Base-by-base conservation (phyloP, 2,113 vertebrate genomes). In the Chionis minor region DNA sequence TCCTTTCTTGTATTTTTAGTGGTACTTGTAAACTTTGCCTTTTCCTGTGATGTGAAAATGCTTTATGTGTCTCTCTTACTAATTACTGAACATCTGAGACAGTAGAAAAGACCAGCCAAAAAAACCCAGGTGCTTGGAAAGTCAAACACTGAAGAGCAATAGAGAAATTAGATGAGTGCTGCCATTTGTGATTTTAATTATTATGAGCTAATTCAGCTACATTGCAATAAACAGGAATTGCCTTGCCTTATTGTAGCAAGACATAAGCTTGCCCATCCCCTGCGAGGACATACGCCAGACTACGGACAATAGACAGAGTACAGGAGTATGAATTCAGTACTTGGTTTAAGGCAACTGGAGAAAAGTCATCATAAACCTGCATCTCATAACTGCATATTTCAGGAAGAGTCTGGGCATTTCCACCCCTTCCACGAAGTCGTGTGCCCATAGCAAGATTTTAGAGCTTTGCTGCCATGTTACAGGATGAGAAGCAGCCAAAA, bases 171-270 rank as follows among this genome's bases (percentile, higher is more conserved):
- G 35, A 54, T 52, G 79, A 85, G 32, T 30, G 40, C 13, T 93
- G 47, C 79, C 59, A 63, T 78, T 54, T 81, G 40, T 47, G 4
- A 55, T 55, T 93, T 86, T 63, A 66, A 93, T 73, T 72, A 79
- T 62, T 90, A 51, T 55, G n/a, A 86, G 28, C 44, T 55, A 88
- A 78, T 81, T 90, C 49, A 75, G 28, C n/a, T 54, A n/a, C n/a
- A 63, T 55, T 16, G 26, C 0, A 0, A 66, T 33, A 58, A 83
- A 90, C 0, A 1, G 38, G 32, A 81, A 71, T 54, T 70, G 23
- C 2, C 51, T 58, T 88, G 32, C 63, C 40, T 82, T 71, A 28
- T 55, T 73, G 55, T 42, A 78, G 38, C 38, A 74, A 81, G 22
- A 38, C 4, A 21, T 6, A 78, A 86, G 8, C 21, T 66, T 42